Conservation (phyloP, 2,888 invertebrate species). For the Dorcus parallelipipedus region DNA sequence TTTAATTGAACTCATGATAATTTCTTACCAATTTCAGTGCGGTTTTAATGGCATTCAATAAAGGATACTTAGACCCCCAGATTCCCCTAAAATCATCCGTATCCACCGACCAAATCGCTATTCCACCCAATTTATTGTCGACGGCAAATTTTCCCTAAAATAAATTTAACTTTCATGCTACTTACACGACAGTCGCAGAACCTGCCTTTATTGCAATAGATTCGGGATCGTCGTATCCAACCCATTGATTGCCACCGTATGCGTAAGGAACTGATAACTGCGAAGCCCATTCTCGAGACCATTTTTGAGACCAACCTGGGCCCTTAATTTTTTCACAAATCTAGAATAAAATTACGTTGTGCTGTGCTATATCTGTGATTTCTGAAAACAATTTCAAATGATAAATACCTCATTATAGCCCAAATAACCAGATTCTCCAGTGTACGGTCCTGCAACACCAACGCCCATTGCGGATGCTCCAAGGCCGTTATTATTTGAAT, state of each 20-base stretch:
- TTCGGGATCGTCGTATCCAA: constrained; percentile 44
- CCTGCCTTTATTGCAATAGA: constrained; percentile 41
- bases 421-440: constrained; percentile 58
- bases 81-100: constrained; percentile 69
- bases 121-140: constrained; percentile 52
- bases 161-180: too few species aligned
- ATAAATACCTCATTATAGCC: constrained; percentile 66
- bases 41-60: constrained; percentile 60
- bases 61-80: constrained; percentile 59
- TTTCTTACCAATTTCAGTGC: constrained; percentile 28
- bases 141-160: too few species aligned
- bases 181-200: too few species aligned
- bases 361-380: background rate
- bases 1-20: too few species aligned
- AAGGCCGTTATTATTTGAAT: constrained; percentile 48
- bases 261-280: constrained; percentile 48
- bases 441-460: constrained; percentile 62
- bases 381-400: background rate
- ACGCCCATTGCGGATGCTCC: constrained; percentile 57
- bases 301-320: constrained; percentile 7
- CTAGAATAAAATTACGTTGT: constrained; percentile 24
- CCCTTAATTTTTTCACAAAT: constrained; percentile 32
- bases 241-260: constrained; percentile 39
- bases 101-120: constrained; percentile 79
- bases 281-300: constrained; percentile 36